Evolutionary conservation across 2,888 invertebrate genomes (phyloP).

Genomic region (Pseudeuparius sepicola): DNA sequence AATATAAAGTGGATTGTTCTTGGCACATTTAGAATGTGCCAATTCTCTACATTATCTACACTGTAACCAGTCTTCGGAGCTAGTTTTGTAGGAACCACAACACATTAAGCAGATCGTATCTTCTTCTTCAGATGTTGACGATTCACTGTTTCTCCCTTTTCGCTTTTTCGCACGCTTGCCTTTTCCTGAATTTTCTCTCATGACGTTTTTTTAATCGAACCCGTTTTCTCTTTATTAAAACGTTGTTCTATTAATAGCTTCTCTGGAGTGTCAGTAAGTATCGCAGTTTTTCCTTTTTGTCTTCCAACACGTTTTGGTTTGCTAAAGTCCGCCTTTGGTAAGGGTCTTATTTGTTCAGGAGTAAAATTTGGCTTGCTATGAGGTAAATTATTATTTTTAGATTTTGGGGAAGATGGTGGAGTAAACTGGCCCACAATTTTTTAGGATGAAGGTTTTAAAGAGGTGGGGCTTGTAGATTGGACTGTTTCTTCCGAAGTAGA

Average conservation of each 20-base stretch:
- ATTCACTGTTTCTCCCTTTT: slow-evolving; percentile 11
- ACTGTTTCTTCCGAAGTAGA: too few relatives aligned
- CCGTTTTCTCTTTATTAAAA: slow-evolving; percentile 5
- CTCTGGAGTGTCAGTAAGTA: slow-evolving; percentile 2
- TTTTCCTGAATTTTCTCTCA: slow-evolving; percentile 10
- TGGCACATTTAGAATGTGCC: slow-evolving; percentile 14
- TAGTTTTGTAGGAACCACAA: slow-evolving; percentile 11
- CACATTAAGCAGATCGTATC: slow-evolving; percentile 10
- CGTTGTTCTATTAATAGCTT: slow-evolving; percentile 3
- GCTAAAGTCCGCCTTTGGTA: slow-evolving; percentile 4
- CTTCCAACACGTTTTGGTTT: slow-evolving; percentile 1
- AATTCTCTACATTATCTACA: slow-evolving; percentile 14
- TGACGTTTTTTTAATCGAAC: slow-evolving; percentile 5
- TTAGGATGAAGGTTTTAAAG: too few relatives aligned
- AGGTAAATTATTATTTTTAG: too few relatives aligned
- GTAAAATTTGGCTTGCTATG: too few relatives aligned
- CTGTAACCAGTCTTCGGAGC: slow-evolving; percentile 13
- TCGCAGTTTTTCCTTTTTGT: slow-evolving; percentile 6
- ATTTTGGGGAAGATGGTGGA: too few relatives aligned
- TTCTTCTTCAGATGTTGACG: slow-evolving; percentile 9
- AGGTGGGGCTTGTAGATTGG: too few relatives aligned
- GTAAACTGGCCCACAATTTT: too few relatives aligned
- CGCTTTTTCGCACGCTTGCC: slow-evolving; percentile 7
- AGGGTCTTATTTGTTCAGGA: slow-evolving; percentile 6
- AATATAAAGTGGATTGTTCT: slow-evolving; percentile 11